These are phyloP conservation scores for Eptatretus burgeri DNA, from an alignment of 2,113 vertebrate species.

Conservation along the genomic window DNA sequence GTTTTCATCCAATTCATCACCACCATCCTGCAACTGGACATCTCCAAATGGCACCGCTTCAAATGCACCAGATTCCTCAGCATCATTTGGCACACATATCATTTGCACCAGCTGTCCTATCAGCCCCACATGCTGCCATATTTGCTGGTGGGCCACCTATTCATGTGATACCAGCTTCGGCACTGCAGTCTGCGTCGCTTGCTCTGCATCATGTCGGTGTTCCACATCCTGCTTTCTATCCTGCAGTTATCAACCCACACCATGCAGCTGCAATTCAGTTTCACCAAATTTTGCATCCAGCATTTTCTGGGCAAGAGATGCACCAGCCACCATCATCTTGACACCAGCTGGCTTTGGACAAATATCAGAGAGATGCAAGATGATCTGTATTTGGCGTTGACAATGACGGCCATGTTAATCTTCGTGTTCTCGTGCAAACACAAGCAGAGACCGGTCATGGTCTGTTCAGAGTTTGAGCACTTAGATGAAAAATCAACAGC, in stretches of 20 bases:
- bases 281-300: conserved; percentile 78
- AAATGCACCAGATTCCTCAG: conserved; percentile 89
- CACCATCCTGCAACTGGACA: conserved; percentile 42
- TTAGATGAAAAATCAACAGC: no score
- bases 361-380: no score
- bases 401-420: no score
- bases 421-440: no score
- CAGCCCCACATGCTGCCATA: conserved; percentile 62
- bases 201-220: conserved; percentile 72
- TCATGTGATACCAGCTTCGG: conserved; percentile 81
- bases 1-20: conserved; percentile 20
- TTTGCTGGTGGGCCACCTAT: conserved; percentile 74
- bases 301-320: conserved; percentile 97
- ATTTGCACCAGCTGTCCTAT: conserved; percentile 61
- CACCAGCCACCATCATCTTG: conserved; percentile 16
- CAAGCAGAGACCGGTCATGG: no score
- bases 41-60: conserved; percentile 52
- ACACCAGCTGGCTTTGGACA: background rate
- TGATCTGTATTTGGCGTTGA: no score
- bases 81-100: conserved; percentile 77
- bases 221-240: conserved; percentile 46
- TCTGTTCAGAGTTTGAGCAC: no score
- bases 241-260: conserved; percentile 33
- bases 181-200: conserved; percentile 62
- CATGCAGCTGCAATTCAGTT: conserved; percentile 62